Evolutionary conservation across 1,140 invertebrate genomes (phyloP).

Genomic region (Drosophila lowei): DNA sequence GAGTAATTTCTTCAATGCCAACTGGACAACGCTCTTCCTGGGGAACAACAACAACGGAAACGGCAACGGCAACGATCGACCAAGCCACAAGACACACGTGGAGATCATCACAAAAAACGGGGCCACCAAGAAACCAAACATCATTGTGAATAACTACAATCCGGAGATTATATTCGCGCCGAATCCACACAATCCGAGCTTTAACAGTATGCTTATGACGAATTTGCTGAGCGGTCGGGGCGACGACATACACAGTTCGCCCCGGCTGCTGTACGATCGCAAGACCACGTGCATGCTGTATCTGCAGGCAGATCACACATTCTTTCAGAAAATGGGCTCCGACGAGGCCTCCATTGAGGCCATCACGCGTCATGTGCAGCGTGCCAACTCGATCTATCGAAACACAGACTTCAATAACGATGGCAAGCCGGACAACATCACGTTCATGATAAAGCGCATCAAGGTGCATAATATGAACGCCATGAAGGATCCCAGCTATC

Average conservation of each 20-base stretch:
- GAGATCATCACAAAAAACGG: constrained; percentile 86
- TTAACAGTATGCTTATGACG: constrained; percentile 84
- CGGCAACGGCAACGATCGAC: constrained; percentile 75
- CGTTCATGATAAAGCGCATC: constrained; percentile 97
- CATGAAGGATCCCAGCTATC: constrained; percentile 91
- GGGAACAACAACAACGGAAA: constrained; percentile 40
- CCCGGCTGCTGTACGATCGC: constrained; percentile 83
- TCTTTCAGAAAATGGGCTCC: constrained; percentile 95
- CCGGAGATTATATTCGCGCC: constrained; percentile 80
- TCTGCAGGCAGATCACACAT: constrained; percentile 97
- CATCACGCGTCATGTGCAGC: constrained; percentile 96
- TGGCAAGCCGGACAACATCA: constrained; percentile 95
- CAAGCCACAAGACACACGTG: constrained; percentile 86
- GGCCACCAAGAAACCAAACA: constrained; percentile 84
- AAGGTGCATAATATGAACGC: constrained; percentile 95
- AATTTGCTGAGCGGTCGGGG: constrained; percentile 87
- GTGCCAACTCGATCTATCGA: constrained; percentile 96
- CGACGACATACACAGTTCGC: constrained; percentile 59
- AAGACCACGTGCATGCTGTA: constrained; percentile 96
- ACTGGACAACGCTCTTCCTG: constrained; percentile 82
- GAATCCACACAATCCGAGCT: constrained; percentile 84
- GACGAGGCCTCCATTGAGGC: constrained; percentile 97
- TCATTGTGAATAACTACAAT: constrained; percentile 83
- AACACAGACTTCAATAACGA: constrained; percentile 97
- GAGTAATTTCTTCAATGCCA: constrained; percentile 82